Base-by-base conservation (phyloP, 1,140 invertebrate species). In the Drosophila grimshawi region DNA sequence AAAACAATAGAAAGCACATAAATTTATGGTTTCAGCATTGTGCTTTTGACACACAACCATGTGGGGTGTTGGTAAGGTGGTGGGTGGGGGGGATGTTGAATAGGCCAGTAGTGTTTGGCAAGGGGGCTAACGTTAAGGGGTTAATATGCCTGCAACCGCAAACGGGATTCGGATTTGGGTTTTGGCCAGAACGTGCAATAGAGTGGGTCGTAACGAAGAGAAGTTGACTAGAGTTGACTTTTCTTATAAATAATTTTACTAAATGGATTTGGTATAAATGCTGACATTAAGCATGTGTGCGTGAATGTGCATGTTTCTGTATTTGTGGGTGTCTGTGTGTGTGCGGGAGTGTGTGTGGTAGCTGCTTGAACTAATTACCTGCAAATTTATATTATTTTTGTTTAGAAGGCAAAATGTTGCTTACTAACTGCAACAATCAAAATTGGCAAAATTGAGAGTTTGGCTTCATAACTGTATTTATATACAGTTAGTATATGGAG, bases 11-110 rank as follows among this genome's bases (percentile, higher is more conserved):
- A 88, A 88, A 80, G 83, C 83, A 88, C 83, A 88, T 88, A 88
- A 88, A 88, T 88, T 88, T 88, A 88, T 88, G 83, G 83, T 88
- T 88, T 89, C 80, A 89, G 83, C 83, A 88, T 88, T 88, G 83
- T 88, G 85, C 85, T 88, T 88, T 88, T 88, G 85, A 89, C 85
- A 88, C 59, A 64, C 73, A 70, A 61, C 74, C 80, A 83, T 86
- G 81, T 86, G 75, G 29, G 33, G 32, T 6, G 6, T 1, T 6
- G 37, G 35, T 30, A 11, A 8, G 6, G 7, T 32, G 29, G 19
- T 0, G 45, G 8, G n/a, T 4, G 10, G 30, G 33, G 4, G 41
- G 11, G 55, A 7, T 2, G n/a, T 2, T 6, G 19, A 19, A 19
- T 19, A 19, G 19, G 19, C 19, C 19, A 19, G 19, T 19, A 19